Evolutionary conservation across 2,888 invertebrate genomes (phyloP), one percentile per base, ranked within the genome.

Genomic region (Priocnemis perturbator): DNA sequence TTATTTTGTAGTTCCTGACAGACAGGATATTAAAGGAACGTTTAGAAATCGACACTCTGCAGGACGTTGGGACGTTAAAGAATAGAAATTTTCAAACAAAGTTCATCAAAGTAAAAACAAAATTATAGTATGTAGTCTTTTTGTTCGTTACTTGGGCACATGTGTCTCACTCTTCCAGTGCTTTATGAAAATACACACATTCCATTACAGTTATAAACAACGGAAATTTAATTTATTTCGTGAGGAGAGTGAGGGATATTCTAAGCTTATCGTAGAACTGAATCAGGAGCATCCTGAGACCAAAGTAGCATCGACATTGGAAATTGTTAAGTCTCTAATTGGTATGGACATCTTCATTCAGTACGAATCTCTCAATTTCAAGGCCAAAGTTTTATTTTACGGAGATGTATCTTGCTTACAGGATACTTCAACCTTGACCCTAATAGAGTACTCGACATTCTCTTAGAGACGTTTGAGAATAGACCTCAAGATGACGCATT

Each of bases 401-500:
- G 20, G 11, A 55, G 56, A 37, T 23, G 53, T 44, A 3, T 70
- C 37, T 73, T 76, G 20, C 73, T 84, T 85, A 2, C 88, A 97
- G 98, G 99, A 85, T 98, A 98, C 89, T 99, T 99, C 89, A 99
- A 99, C 91, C 92, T 99, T 88, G 99, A 99, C 90, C 99, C 99
- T 3, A 99, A 99, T 89, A 92, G 99, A 85, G 98, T 98, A 15
- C 90, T 99, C 76, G 99, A 99, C 88, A 94, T 99, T 73, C 95
- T 99, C 80, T 91, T 99, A 82, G 99, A 99, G 90, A 96, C 97
- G 30, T 98, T 99, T 91, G 99, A 99, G 88, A 94, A 95, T 77
- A 93, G 95, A 64, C 94, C 95, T 0, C 92, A 95, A 80, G 92
- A 95, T 88, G 93, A 94, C 81, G 92, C 92, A 61, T 91, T 97